Base-by-base conservation (phyloP, 2,113 vertebrate genomes). In the Stictonetta naevosa region DNA sequence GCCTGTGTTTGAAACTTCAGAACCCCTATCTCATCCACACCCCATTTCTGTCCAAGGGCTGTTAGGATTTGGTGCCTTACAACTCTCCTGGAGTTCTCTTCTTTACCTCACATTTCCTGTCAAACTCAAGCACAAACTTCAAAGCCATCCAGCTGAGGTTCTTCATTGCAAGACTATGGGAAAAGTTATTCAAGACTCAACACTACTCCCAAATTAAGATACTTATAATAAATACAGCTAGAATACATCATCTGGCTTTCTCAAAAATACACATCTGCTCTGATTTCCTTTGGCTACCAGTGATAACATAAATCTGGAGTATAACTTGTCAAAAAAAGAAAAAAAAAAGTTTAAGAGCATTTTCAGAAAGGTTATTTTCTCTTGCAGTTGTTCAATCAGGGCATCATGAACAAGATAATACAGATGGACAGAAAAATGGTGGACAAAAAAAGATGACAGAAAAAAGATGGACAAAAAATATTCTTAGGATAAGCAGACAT, bases 1-100 rank as follows among this genome's bases (percentile, higher is more conserved):
- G 0, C 12, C 5, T 21, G 4, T 1, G 8, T 83, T 80, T 3
- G 2, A 59, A 83, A 73, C 38, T 55, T 28, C 59, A 83, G 28
- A 66, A 87, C 69, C n/a, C 26, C 25, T 17, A 3, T n/a, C 29
- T 80, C 75, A 94, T 73, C 16, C 58, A 18, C 21, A 21, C 16
- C 72, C 23, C 7, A 2, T 25, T 64, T 63, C 56, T 75, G 25
- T 25, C 33, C 29, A 67, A 44, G 8, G 22, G 15, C 44, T 83
- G 25, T 36, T 55, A 76, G 68, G 42, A 59, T 16, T 16, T 79
- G 58, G 31, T 31, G 66, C 60, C 18, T 90, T n/a, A 20, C 8
- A 42, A 4, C 28, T 33, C 7, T 10, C 62, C 62, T 64, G 62
- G 8, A 58, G 38, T 55, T 72, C 42, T 29, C 46, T 60, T 80